A percentile compares a stretch with the other conserved stretches of the same genome.
phyloP scores from a whole-genome alignment of 2,888 invertebrate genomes.

The Spodoptera littoralis region DNA sequence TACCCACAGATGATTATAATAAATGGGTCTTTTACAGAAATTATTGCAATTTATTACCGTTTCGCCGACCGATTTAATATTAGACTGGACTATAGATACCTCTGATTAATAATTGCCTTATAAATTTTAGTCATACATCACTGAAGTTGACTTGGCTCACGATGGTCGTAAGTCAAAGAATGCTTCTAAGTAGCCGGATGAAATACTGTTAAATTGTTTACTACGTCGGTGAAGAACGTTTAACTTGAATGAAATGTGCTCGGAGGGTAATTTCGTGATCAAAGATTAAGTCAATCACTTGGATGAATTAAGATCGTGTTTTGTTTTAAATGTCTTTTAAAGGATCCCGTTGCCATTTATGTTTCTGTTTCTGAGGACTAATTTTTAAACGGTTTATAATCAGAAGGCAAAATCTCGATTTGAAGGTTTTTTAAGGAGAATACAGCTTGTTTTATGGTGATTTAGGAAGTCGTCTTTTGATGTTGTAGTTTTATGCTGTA shows the following conservation, averaged over 20 bases:
- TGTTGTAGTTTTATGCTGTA: conserved; percentile 2
- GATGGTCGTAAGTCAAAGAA: conserved; percentile 70
- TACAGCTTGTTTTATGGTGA: no score
- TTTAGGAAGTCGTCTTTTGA: no score
- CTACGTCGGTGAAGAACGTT: conserved; percentile 24
- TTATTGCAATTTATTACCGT: conserved; percentile 58
- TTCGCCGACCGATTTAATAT: conserved; percentile 59
- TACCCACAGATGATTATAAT: conserved; percentile 55
- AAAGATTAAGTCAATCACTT: conserved; percentile 33
- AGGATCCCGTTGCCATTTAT: no score
- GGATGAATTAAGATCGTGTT: conserved; percentile 7
- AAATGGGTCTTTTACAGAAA: conserved; percentile 56
- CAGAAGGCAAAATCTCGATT: no score
- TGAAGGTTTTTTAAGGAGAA: no score
- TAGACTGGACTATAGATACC: conserved; percentile 54
- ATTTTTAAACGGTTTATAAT: no score
- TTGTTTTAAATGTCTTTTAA: neutral
- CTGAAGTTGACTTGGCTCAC: conserved; percentile 61
- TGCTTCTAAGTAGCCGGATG: conserved; percentile 35
- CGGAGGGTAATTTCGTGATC: conserved; percentile 21
- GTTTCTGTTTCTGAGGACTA: no score
- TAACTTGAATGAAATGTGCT: conserved; percentile 24
- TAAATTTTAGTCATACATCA: conserved; percentile 68
- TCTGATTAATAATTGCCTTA: conserved; percentile 69
- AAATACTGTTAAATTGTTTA: conserved; percentile 32